These are phyloP conservation scores for Trididemnum nubilum DNA, from an alignment of 23 tunicate species.

Conservation along the genomic window DNA sequence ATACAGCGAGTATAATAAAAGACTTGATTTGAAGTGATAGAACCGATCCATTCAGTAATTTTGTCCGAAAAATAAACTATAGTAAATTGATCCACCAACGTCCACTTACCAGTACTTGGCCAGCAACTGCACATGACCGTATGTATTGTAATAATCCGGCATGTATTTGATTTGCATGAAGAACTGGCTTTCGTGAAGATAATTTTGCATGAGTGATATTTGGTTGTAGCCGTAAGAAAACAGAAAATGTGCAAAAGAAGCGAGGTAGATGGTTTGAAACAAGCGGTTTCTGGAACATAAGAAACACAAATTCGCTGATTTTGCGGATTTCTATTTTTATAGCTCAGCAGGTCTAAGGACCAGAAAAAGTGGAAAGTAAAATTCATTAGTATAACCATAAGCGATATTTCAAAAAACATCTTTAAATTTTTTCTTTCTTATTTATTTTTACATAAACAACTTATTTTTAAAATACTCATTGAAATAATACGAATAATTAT, in stretches of 20 bases:
- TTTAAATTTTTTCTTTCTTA: too few relatives aligned
- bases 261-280: conserved; percentile 14
- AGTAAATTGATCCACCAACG: too few relatives aligned
- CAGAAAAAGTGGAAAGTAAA: not conserved
- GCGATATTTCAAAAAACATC: not conserved
- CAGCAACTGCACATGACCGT: conserved; percentile 47
- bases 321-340: too few relatives aligned
- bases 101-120: conserved; percentile 45
- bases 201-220: conserved; percentile 51
- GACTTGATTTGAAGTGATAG: too few relatives aligned
- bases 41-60: too few relatives aligned
- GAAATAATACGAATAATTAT: too few relatives aligned
- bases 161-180: conserved; percentile 63
- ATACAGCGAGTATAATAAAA: too few relatives aligned
- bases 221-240: conserved; percentile 61
- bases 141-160: conserved; percentile 50
- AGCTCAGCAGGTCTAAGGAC: not conserved
- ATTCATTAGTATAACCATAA: not conserved
- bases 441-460: too few relatives aligned
- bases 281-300: conserved; percentile 19
- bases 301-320: not conserved
- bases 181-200: conserved; percentile 48
- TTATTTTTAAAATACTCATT: too few relatives aligned
- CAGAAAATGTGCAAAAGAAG: conserved; percentile 28
- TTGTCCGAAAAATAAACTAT: too few relatives aligned